phyloP scores from a whole-genome alignment of 2,888 invertebrate genomes.

The Callyntrura sp. region DNA sequence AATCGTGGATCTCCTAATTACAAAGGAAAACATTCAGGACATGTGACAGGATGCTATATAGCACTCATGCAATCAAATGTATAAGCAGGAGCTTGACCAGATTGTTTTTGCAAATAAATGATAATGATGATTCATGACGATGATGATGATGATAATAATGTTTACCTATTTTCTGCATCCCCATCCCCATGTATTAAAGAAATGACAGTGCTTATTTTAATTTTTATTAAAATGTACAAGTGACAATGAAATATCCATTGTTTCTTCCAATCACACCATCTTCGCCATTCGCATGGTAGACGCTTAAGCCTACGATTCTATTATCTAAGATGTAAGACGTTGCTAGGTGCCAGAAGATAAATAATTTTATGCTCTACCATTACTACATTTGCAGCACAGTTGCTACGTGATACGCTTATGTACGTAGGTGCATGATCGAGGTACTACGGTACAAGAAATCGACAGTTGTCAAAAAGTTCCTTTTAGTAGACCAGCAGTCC shows the following conservation, averaged over 20 bases:
- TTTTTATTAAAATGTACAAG: neutral
- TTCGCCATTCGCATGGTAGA: neutral
- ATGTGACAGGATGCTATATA: no score
- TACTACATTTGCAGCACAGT: no score
- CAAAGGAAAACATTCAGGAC: neutral
- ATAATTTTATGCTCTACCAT: no score
- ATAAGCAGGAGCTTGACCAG: no score
- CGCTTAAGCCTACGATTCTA: neutral
- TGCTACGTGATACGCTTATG: no score
- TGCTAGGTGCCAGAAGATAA: neutral
- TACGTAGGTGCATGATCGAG: neutral
- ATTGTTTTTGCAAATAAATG: neutral
- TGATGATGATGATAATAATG: neutral
- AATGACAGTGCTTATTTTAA: neutral
- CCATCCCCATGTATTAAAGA: neutral
- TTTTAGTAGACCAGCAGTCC: neutral
- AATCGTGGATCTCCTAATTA: neutral
- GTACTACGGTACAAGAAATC: neutral
- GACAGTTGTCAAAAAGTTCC: neutral
- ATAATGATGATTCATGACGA: neutral
- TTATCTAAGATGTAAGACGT: no score
- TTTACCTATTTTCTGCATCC: constrained; percentile 14
- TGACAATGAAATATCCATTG: neutral
- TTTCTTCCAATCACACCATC: constrained; percentile 13
- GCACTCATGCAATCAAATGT: no score